phyloP scores from a whole-genome alignment of 1,140 invertebrate species.

The Polypedilum vanderplanki region DNA sequence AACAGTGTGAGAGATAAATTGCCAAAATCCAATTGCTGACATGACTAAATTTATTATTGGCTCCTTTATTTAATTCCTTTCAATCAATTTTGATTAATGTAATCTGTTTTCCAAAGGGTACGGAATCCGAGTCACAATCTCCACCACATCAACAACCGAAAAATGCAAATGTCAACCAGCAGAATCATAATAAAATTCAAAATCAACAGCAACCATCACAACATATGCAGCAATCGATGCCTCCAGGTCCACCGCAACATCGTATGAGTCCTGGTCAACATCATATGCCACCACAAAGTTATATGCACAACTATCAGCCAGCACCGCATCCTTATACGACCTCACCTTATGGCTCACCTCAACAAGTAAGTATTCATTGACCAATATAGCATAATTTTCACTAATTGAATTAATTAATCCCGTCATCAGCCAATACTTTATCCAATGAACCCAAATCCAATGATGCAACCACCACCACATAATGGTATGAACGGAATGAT shows the following conservation, averaged over 20 bases:
- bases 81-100: conserved; percentile 3
- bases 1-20: not conserved
- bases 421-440: conserved; percentile 9
- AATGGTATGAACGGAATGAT: conserved; percentile 25
- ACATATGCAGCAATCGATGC: conserved; percentile 14
- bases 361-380: not conserved
- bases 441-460: conserved; percentile 15
- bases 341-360: conserved; percentile 26
- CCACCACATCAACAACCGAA: conserved; percentile 2
- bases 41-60: conserved; percentile 8
- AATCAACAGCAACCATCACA: not conserved
- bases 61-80: not conserved
- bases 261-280: conserved; percentile 16
- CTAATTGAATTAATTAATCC: not conserved
- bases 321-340: conserved; percentile 6
- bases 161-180: not conserved
- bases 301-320: conserved; percentile 15
- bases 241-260: not conserved
- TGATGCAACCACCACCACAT: conserved; percentile 24
- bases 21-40: conserved; percentile 16
- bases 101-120: not conserved
- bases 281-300: conserved; percentile 22
- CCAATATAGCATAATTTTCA: not conserved
- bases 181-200: conserved; percentile 16
- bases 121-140: conserved; percentile 14